Evolutionary conservation across 2,797 vertebrate genomes (phyloP).

Genomic region (Typhlichthys subterraneus): DNA sequence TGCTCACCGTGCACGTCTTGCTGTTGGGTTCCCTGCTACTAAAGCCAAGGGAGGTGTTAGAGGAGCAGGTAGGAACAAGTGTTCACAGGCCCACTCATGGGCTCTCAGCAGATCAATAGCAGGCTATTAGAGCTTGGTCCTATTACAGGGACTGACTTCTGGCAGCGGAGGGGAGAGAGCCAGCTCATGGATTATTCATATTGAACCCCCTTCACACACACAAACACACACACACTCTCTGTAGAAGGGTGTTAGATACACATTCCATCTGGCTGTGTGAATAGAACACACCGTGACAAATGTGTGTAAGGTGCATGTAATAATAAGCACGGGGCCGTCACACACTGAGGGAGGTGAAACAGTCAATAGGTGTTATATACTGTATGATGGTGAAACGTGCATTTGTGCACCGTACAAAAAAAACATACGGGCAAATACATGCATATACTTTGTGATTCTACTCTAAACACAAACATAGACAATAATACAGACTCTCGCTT

Average conservation of each 20-base stretch:
- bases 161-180: conserved; percentile 34
- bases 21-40: conserved; percentile 61
- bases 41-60: conserved; percentile 68
- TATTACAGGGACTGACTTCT: conserved; percentile 73
- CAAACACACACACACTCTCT: conserved; percentile 22
- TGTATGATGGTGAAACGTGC: neutral
- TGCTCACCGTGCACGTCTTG: conserved; percentile 42
- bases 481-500: neutral
- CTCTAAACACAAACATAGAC: neutral
- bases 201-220: conserved; percentile 20
- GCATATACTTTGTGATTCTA: too few species aligned
- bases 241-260: conserved; percentile 48
- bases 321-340: conserved; percentile 14
- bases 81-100: conserved; percentile 69
- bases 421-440: neutral
- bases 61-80: conserved; percentile 70
- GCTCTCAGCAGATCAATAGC: conserved; percentile 72
- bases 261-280: conserved; percentile 40
- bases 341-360: neutral
- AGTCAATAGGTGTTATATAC: conserved; percentile 13
- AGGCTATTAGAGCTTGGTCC: conserved; percentile 75
- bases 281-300: conserved; percentile 42
- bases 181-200: conserved; percentile 68
- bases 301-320: conserved; percentile 32
- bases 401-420: neutral